A percentile compares a stretch with the other conserved stretches of the same genome.
Evolutionary conservation across 2,113 vertebrate genomes (phyloP).

Genomic region (Myotis brandtii): DNA sequence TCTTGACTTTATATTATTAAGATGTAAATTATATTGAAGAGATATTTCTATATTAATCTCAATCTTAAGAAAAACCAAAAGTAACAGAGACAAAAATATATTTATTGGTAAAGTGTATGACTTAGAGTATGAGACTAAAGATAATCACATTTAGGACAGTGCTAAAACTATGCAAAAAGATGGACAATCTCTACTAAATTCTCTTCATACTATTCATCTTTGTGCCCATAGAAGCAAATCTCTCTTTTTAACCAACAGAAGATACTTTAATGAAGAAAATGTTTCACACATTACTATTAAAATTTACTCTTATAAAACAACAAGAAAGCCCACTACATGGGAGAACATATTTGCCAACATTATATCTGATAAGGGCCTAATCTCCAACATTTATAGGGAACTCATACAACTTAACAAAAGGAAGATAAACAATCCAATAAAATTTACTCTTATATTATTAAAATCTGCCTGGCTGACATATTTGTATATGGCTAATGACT

Average conservation of each 20-base stretch:
- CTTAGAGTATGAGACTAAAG: not conserved
- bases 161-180: not conserved
- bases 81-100: not conserved
- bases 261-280: not conserved
- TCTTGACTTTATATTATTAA: not conserved
- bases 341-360: too few species aligned
- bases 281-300: not conserved
- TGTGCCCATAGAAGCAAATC: not conserved
- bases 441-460: not conserved
- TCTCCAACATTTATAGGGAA: too few species aligned
- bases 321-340: too few species aligned
- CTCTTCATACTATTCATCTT: not conserved
- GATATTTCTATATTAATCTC: not conserved
- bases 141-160: constrained; percentile 10
- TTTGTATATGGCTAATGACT: not conserved
- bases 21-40: not conserved
- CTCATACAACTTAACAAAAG: too few species aligned
- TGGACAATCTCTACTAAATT: not conserved
- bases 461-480: not conserved
- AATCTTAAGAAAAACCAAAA: constrained; percentile 11
- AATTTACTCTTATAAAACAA: not conserved
- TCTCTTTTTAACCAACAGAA: not conserved
- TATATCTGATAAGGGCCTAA: too few species aligned
- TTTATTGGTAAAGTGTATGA: not conserved
- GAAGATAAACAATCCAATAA: too few species aligned